These are phyloP conservation scores for Siderastrea siderea DNA, from an alignment of 92 coral and sea anemone genomes.

Conservation along the genomic window DNA sequence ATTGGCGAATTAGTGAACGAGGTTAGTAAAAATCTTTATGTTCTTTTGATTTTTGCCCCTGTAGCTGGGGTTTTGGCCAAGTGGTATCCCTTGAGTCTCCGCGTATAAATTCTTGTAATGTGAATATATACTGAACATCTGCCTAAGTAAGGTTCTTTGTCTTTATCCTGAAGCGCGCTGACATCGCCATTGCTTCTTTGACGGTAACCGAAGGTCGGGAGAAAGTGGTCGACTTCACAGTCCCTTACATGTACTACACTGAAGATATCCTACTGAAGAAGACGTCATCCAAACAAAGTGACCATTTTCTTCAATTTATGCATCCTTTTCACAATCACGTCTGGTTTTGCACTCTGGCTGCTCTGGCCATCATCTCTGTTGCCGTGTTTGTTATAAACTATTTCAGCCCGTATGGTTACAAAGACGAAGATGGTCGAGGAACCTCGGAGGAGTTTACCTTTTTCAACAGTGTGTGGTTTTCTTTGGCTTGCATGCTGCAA, in stretches of 20 bases:
- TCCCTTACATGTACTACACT: slow-evolving; percentile 36
- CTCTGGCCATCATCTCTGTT: slow-evolving; percentile 43
- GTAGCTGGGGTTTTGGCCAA: no score
- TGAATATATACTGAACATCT: no score
- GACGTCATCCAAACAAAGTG: slow-evolving; percentile 14
- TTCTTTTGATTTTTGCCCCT: no score
- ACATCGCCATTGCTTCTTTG: no score
- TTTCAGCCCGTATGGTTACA: slow-evolving; percentile 66
- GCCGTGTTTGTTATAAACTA: slow-evolving; percentile 55
- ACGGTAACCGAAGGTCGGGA: neutral
- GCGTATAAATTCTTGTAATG: no score
- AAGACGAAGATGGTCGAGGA: slow-evolving; percentile 42
- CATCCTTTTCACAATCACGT: slow-evolving; percentile 63
- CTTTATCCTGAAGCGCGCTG: no score
- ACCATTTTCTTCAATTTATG: slow-evolving; percentile 66
- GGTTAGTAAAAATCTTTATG: neutral
- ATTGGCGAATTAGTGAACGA: neutral
- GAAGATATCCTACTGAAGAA: slow-evolving; percentile 52
- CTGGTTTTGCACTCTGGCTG: slow-evolving; percentile 53
- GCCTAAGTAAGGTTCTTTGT: no score
- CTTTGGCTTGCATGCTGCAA: no score
- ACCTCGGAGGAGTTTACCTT: slow-evolving; percentile 55
- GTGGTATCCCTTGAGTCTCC: no score
- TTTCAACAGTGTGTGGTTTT: no score
- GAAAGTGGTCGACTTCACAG: no score